Evolutionary conservation across 2,113 vertebrate genomes (phyloP), one percentile per base, ranked within the genome.

Genomic region (Hypocryptadius cinnamomeus): DNA sequence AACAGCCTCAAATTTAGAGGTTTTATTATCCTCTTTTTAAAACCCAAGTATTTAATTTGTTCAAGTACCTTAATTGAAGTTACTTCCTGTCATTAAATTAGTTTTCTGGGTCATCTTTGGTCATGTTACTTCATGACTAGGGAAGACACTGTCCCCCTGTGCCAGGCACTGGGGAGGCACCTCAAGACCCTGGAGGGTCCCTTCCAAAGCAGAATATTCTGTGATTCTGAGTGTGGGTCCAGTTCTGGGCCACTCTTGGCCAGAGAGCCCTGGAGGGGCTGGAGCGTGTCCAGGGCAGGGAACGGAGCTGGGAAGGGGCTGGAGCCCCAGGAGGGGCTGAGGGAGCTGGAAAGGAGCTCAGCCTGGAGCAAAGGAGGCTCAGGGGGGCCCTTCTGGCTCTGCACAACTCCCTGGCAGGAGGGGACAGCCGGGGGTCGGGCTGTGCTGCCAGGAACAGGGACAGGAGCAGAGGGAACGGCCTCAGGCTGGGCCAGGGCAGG

Each of bases 241-340:
- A 35, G 14, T 3, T 22, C 28, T 61, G 40, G 27, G 3, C 3
- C 27, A 1, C 3, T 13, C 28, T 0, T 2, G 3, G 15, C 9
- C 63, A 44, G 5, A 60, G 39, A 44, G 37, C 3, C 31, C 22
- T 9, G 8, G 17, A 78, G 37, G 63, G 27, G 27, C 27, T 37
- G 53, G 25, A 24, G 31, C 3, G 0, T 56, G 30, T 8, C 15
- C 59, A 85, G 70, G 60, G 35, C 1, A 65, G 24, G 60, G 42
- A 85, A 40, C 0, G 1, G 35, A 6, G 60, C n/a, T 61, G 66
- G 80, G 47, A 31, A 78, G 54, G 47, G 8, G 3, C 33, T 63
- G 68, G 59, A 73, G 59, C 39, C 23, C 23, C 42, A n/a, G 81
- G 9, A 74, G 42, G 2, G 21, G 24, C 60, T 66, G 70, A 74